Evolutionary conservation across 2,888 invertebrate genomes (phyloP).

Genomic region (Argyra leucocephala): DNA sequence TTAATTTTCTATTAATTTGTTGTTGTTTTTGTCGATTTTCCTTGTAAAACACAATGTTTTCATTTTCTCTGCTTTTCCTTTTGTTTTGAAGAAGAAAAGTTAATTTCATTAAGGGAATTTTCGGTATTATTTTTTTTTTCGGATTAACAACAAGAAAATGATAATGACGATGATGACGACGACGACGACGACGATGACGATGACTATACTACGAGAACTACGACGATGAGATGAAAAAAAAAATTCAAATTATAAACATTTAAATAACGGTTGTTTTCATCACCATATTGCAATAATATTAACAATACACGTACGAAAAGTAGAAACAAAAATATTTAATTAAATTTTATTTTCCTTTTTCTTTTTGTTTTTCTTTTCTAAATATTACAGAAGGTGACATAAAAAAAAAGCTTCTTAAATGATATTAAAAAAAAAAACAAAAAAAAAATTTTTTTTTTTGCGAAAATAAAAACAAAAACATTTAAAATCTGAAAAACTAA

Average conservation of each 20-base stretch:
- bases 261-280: constrained; percentile 2
- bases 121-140: constrained; percentile 3
- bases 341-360: not conserved
- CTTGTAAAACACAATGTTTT: constrained; percentile 3
- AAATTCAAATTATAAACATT: not conserved
- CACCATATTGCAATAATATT: not conserved
- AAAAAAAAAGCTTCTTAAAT: not conserved
- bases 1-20: not conserved
- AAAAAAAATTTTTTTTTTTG: too few relatives aligned
- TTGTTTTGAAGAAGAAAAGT: not conserved
- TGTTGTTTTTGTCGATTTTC: not conserved
- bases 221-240: not conserved
- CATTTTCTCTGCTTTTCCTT: not conserved
- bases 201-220: too few relatives aligned
- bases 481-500: not conserved
- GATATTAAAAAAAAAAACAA: not conserved
- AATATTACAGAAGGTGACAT: not conserved
- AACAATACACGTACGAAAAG: not conserved
- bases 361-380: not conserved
- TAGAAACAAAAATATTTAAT: not conserved
- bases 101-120: constrained; percentile 6
- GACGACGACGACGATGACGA: too few relatives aligned
- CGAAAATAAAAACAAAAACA: not conserved
- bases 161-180: too few relatives aligned
- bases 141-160: constrained; percentile 6